Percentiles rank a stretch among this genome's conserved stretches.
phyloP scores from a whole-genome alignment of 1,140 invertebrate genomes.

The Anthonomus grandis region DNA sequence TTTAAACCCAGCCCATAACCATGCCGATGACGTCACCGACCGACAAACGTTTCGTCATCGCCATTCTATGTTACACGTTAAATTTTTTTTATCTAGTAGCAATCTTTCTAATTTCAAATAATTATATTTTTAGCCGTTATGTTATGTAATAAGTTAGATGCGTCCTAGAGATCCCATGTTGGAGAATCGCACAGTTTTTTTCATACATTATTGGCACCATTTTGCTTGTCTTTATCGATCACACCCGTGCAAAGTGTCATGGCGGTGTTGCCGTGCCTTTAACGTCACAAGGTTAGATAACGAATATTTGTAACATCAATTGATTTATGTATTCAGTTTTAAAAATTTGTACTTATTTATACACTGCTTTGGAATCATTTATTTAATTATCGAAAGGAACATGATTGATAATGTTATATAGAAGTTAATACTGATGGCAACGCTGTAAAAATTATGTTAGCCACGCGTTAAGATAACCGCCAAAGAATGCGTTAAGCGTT shows the following conservation, averaged over 20 bases:
- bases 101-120: too few relatives aligned
- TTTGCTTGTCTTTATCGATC: constrained; percentile 17
- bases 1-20: too few relatives aligned
- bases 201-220: constrained; percentile 26
- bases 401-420: not conserved
- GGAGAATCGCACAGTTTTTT: too few relatives aligned
- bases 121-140: too few relatives aligned
- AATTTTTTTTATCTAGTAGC: too few relatives aligned
- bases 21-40: too few relatives aligned
- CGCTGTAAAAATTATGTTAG: not conserved
- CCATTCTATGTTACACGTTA: too few relatives aligned
- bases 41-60: too few relatives aligned
- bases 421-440: constrained; percentile 14
- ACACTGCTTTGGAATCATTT: not conserved
- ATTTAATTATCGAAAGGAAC: not conserved
- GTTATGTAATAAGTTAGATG: too few relatives aligned
- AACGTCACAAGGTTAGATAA: not conserved
- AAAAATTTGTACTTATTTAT: not conserved
- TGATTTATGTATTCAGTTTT: not conserved
- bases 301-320: too few relatives aligned
- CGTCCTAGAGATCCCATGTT: too few relatives aligned
- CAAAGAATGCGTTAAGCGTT: too few relatives aligned
- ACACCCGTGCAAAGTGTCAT: constrained; percentile 24
- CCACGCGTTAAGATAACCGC: constrained; percentile 5
- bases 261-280: constrained; percentile 14